Percentiles rank a stretch among this genome's conserved stretches.
phyloP scores from a whole-genome alignment of 2,113 vertebrate genomes.

The Coreoperca whiteheadi region DNA sequence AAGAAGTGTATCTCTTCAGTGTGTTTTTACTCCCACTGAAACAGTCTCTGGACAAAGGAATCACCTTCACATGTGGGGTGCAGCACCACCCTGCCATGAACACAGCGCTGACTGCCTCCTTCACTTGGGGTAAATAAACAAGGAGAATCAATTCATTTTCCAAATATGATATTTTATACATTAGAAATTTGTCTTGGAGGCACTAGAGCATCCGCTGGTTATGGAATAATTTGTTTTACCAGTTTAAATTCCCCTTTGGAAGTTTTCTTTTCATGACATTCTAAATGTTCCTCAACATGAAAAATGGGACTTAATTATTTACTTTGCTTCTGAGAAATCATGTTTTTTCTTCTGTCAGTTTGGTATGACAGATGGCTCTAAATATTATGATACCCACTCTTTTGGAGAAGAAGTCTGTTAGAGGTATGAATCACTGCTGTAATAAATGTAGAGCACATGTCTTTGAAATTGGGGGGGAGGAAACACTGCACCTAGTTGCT shows the following conservation, averaged over 20 bases:
- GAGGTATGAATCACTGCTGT: slow-evolving; percentile 32
- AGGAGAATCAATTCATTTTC: not conserved
- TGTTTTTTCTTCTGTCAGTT: not conserved
- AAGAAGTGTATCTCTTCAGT: slow-evolving; percentile 54
- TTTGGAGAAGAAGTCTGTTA: slow-evolving; percentile 8
- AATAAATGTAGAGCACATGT: slow-evolving; percentile 26
- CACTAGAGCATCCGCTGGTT: not conserved
- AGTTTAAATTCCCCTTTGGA: not conserved
- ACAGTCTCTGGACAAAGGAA: slow-evolving; percentile 22
- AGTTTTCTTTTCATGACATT: not conserved
- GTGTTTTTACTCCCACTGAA: slow-evolving; percentile 53
- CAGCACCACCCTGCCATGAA: slow-evolving; percentile 63
- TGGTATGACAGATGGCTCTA: slow-evolving; percentile 26
- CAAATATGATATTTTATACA: not conserved
- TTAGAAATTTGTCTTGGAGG: not conserved
- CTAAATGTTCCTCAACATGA: not conserved
- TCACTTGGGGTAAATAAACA: slow-evolving; percentile 63
- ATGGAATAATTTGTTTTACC: slow-evolving; percentile 4
- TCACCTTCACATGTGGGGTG: slow-evolving; percentile 64
- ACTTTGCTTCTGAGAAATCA: not conserved
- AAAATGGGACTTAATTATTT: slow-evolving; percentile 19
- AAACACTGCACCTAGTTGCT: slow-evolving; percentile 8
- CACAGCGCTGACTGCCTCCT: slow-evolving; percentile 51
- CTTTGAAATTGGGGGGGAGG: not conserved
- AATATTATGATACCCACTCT: slow-evolving; percentile 38